Evolutionary conservation across 2,888 invertebrate genomes (phyloP).

Genomic region (Girardia tigrina): DNA sequence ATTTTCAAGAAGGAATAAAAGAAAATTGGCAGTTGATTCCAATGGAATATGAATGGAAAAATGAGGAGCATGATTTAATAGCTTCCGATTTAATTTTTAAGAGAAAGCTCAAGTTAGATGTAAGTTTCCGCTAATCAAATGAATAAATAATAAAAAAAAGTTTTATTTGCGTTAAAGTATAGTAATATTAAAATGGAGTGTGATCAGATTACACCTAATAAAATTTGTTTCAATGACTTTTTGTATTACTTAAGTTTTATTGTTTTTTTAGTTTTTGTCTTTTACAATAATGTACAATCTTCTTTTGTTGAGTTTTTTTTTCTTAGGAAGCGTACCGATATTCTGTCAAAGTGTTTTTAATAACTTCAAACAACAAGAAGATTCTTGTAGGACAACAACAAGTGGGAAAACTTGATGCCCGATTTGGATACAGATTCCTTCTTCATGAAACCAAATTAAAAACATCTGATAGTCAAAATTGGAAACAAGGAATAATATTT

Average conservation of each 20-base stretch:
- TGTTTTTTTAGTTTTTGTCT: no score
- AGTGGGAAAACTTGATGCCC: background rate
- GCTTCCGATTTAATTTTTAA: slow-evolving; percentile 5
- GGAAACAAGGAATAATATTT: background rate
- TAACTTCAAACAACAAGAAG: background rate
- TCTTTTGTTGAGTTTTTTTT: no score
- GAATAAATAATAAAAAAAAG: no score
- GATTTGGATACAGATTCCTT: background rate
- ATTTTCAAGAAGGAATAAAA: slow-evolving; percentile 1
- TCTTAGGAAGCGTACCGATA: background rate
- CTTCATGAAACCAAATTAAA: slow-evolving; percentile 2
- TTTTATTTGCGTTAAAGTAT: background rate
- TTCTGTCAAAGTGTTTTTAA: background rate
- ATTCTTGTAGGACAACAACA: background rate
- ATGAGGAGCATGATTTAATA: slow-evolving; percentile 13
- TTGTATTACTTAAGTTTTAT: no score
- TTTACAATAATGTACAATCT: no score
- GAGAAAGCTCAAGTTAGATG: background rate
- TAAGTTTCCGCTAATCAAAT: no score
- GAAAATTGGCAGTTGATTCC: background rate
- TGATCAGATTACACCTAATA: no score
- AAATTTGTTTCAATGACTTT: no score
- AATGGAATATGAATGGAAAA: slow-evolving; percentile 13
- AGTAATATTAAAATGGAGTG: no score
- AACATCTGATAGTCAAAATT: background rate